phyloP scores from a whole-genome alignment of 1,140 invertebrate species.

The Euglossa dilemma region DNA sequence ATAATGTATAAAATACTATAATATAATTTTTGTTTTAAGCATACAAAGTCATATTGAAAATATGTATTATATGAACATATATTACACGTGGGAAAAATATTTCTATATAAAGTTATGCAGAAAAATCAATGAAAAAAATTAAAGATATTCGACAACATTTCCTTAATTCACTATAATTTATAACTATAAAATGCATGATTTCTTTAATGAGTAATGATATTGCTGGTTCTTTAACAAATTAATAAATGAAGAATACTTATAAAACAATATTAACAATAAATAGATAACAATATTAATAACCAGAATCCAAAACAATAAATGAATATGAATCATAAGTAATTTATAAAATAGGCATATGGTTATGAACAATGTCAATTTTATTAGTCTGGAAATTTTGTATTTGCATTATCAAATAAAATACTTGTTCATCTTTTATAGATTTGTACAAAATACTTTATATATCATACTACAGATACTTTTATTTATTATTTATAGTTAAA shows the following conservation, averaged over 20 bases:
- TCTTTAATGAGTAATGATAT: background rate
- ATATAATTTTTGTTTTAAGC: constrained; percentile 2
- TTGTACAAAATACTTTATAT: constrained; percentile 55
- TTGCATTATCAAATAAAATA: constrained; percentile 50
- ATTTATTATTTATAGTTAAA: constrained; percentile 45
- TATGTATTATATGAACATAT: constrained; percentile 21
- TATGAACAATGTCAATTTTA: constrained; percentile 38
- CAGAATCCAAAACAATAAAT: background rate
- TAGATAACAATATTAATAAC: background rate
- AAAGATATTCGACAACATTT: constrained; percentile 10
- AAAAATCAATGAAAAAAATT: constrained; percentile 4
- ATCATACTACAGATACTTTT: constrained; percentile 42
- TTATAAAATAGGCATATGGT: background rate
- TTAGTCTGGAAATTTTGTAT: constrained; percentile 41
- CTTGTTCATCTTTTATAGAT: constrained; percentile 43
- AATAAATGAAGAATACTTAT: constrained; percentile 19
- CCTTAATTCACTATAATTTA: constrained; percentile 13
- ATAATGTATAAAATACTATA: constrained; percentile 13
- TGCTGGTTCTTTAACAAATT: background rate
- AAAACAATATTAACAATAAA: background rate
- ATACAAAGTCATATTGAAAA: background rate
- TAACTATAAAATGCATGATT: constrained; percentile 29
- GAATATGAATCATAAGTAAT: background rate
- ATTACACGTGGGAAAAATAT: background rate
- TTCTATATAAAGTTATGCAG: background rate